Percentiles rank a stretch among this genome's conserved stretches.
Conservation (phyloP, 2,797 vertebrate species). For the Hoplostethus mediterraneus region DNA sequence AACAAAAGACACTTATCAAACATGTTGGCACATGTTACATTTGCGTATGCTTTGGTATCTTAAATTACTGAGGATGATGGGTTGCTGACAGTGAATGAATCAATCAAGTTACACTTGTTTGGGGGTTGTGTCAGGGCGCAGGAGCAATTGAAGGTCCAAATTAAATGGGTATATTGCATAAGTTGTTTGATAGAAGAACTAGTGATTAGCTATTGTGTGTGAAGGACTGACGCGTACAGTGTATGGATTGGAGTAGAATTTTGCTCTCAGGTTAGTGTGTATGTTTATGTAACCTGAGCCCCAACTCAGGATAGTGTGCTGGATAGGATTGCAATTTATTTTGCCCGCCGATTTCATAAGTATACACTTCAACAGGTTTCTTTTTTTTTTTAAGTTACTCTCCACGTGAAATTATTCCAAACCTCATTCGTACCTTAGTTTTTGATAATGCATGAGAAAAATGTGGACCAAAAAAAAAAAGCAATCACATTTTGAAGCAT, state of each 20-base stretch:
- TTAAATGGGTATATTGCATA: conserved; percentile 50
- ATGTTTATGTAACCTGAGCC: conserved; percentile 77
- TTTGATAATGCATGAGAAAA: conserved; percentile 58
- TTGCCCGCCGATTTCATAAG: conserved; percentile 55
- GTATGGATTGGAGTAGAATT: conserved; percentile 71
- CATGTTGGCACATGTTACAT: conserved; percentile 52
- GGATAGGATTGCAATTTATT: conserved; percentile 55
- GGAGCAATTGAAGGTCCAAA: conserved; percentile 64
- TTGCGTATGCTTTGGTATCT: conserved; percentile 39
- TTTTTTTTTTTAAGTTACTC: conserved; percentile 28
- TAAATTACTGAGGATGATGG: conserved; percentile 53
- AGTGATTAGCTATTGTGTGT: conserved; percentile 60
- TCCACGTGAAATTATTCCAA: conserved; percentile 35
- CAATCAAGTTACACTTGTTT: conserved; percentile 52
- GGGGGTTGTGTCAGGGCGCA: conserved; percentile 61
- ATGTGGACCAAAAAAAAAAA: conserved; percentile 64
- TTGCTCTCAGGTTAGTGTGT: conserved; percentile 83
- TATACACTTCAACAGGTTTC: conserved; percentile 21
- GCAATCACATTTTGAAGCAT: conserved; percentile 41
- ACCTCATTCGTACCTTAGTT: conserved; percentile 43
- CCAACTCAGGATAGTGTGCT: conserved; percentile 76
- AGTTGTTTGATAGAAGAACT: conserved; percentile 52
- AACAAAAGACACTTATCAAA: conserved; percentile 56
- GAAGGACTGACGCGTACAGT: conserved; percentile 70
- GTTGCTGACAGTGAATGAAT: conserved; percentile 58